Percentiles rank a stretch among this genome's conserved stretches.
phyloP scores from a whole-genome alignment of 1,140 invertebrate species.

The Sycophila sp. region DNA sequence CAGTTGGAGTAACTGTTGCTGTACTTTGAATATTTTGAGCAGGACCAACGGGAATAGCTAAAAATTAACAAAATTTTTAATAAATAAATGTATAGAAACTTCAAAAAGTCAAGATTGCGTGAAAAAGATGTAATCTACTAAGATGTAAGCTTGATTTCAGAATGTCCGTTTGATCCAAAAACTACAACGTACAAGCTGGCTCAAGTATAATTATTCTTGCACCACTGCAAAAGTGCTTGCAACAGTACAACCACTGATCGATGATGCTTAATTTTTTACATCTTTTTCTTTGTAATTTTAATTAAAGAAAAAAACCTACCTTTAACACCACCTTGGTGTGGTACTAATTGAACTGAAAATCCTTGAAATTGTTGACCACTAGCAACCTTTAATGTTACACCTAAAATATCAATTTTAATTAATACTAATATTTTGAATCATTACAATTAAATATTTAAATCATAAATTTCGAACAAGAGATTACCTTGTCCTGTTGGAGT shows the following conservation, averaged over 20 bases:
- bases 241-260: constrained; percentile 62
- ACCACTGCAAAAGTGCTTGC: constrained; percentile 59
- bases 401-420: constrained; percentile 50
- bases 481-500: constrained; percentile 53
- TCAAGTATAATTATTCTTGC: constrained; percentile 31
- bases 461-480: background rate
- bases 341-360: constrained; percentile 71
- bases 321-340: constrained; percentile 70
- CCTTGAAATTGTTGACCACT: constrained; percentile 65
- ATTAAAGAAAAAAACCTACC: constrained; percentile 49
- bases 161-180: constrained; percentile 53
- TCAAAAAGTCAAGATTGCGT: no score
- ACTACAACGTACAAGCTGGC: constrained; percentile 41
- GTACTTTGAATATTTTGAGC: constrained; percentile 59
- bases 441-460: background rate
- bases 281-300: no score
- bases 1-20: constrained; percentile 52
- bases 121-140: no score
- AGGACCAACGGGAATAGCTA: constrained; percentile 66
- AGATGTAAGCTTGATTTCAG: constrained; percentile 54
- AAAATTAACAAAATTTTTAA: constrained; percentile 41
- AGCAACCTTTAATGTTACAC: constrained; percentile 65
- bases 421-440: background rate
- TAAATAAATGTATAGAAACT: no score
- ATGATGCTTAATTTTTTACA: constrained; percentile 57